A percentile compares a stretch with the other conserved stretches of the same genome.
Conservation (phyloP, 2,113 vertebrate species). For the Lagopus leucura region DNA sequence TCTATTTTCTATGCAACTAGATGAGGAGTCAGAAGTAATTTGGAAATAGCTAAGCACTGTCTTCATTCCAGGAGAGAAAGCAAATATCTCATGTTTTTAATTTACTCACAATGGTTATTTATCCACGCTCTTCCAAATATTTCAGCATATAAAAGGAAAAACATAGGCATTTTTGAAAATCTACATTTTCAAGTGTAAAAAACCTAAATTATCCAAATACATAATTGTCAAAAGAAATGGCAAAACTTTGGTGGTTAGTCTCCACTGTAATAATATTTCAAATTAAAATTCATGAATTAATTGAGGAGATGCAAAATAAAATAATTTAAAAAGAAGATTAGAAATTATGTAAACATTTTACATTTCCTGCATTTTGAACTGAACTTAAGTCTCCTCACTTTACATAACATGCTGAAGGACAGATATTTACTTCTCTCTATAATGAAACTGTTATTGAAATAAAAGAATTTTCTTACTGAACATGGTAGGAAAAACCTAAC, state of each 20-base stretch:
- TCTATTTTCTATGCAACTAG: neutral
- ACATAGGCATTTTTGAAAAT: neutral
- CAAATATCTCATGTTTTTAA: neutral
- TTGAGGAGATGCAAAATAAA: neutral
- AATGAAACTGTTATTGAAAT: neutral
- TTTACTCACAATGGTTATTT: conserved; percentile 10
- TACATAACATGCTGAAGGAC: neutral
- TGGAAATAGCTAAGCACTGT: conserved; percentile 13
- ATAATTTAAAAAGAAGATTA: neutral
- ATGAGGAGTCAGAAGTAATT: conserved; percentile 10
- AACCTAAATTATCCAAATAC: neutral
- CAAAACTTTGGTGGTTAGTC: neutral
- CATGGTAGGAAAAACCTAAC: neutral
- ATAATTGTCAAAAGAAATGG: neutral
- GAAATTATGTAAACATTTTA: neutral
- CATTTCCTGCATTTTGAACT: neutral
- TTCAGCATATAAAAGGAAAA: neutral
- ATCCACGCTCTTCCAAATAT: conserved; percentile 29
- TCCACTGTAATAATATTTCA: neutral
- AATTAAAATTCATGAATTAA: neutral
- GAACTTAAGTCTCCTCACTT: neutral
- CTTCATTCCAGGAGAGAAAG: neutral
- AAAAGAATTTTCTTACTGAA: neutral
- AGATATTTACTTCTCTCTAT: neutral
- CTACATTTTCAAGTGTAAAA: neutral